Evolutionary conservation across 2,888 invertebrate genomes (phyloP).

Genomic region (Hypomecis punctinalis): DNA sequence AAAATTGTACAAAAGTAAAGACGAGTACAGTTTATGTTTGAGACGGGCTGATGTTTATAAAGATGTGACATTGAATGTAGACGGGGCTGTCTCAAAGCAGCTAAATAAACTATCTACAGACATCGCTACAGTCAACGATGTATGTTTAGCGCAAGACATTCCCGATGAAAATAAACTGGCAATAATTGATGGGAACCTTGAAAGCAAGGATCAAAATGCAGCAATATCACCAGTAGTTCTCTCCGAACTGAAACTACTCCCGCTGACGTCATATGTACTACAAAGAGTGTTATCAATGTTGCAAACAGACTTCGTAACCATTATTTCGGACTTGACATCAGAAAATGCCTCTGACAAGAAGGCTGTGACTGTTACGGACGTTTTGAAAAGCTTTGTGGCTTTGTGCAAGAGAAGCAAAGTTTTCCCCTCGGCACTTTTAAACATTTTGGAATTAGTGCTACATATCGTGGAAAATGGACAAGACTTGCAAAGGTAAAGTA

Average conservation of each 20-base stretch:
- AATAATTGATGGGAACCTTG: constrained; percentile 53
- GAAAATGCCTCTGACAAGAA: constrained; percentile 28
- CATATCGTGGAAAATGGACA: constrained; percentile 49
- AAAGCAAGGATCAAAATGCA: constrained; percentile 44
- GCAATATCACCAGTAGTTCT: constrained; percentile 33
- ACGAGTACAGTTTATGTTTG: constrained; percentile 58
- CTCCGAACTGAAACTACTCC: constrained; percentile 75
- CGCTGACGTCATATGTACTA: constrained; percentile 83
- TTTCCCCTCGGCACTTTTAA: constrained; percentile 63
- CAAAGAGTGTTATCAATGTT: constrained; percentile 66
- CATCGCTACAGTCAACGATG: constrained; percentile 50
- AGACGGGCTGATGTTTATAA: constrained; percentile 55
- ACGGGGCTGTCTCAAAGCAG: constrained; percentile 65
- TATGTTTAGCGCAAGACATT: constrained; percentile 62
- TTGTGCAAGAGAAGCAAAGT: constrained; percentile 57
- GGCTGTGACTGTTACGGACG: constrained; percentile 39
- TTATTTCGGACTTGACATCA: constrained; percentile 45
- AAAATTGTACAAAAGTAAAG: constrained; percentile 62
- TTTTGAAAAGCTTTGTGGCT: constrained; percentile 50
- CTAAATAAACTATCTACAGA: constrained; percentile 52
- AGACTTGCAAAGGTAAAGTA: constrained; percentile 56
- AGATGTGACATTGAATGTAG: constrained; percentile 61
- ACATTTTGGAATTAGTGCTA: constrained; percentile 59
- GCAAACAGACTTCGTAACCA: constrained; percentile 53
- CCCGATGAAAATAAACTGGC: constrained; percentile 54